Evolutionary conservation across 2,888 invertebrate species (phyloP).

Genomic region (Oxytorus armatus): DNA sequence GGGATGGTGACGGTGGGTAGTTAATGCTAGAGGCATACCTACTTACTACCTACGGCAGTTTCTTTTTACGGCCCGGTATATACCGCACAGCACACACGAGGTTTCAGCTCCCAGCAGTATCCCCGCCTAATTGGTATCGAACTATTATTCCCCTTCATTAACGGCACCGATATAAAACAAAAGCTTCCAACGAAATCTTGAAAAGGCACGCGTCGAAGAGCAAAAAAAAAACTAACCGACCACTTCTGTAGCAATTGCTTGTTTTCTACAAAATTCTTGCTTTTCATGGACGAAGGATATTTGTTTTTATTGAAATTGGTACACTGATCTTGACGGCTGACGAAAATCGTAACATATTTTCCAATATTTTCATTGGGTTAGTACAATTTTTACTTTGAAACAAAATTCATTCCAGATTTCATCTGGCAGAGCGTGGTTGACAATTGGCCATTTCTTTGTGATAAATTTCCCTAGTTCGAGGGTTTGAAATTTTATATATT

Average conservation of each 20-base stretch:
- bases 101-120: conserved; percentile 73
- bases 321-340: background rate
- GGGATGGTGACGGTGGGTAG: conserved; percentile 77
- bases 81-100: conserved; percentile 63
- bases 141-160: conserved; percentile 83
- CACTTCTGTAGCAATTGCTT: conserved; percentile 55
- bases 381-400: too few species aligned
- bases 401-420: too few species aligned
- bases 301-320: background rate
- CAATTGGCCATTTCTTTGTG: too few species aligned
- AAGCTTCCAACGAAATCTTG: conserved; percentile 47
- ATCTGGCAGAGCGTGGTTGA: too few species aligned
- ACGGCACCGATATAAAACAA: conserved; percentile 74
- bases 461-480: too few species aligned
- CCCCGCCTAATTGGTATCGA: conserved; percentile 84
- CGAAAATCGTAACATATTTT: background rate
- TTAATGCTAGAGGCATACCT: conserved; percentile 83
- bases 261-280: conserved; percentile 1
- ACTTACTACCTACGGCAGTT: conserved; percentile 84
- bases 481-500: too few species aligned
- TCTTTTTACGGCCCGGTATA: conserved; percentile 83
- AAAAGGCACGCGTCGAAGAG: conserved; percentile 42
- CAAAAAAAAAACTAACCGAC: conserved; percentile 32
- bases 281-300: background rate
- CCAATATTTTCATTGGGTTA: too few species aligned